A percentile compares a stretch with the other conserved stretches of the same genome.
Conservation (phyloP, 92 coral and sea anemone species). For the Epizoanthus illoricatus region DNA sequence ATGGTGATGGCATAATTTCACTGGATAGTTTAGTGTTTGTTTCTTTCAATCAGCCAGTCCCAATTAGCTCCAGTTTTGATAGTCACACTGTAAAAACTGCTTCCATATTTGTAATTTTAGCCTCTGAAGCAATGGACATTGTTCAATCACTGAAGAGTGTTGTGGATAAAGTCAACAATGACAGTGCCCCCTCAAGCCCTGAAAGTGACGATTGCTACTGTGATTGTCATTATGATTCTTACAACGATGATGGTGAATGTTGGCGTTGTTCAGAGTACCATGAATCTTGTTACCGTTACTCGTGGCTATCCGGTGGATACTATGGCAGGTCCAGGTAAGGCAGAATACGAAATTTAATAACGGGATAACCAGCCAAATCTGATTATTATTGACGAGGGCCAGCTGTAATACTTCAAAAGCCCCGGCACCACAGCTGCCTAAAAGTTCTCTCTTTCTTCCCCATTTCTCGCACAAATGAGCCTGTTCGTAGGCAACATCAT, state of each 20-base stretch:
- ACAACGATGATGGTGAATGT: constrained; percentile 4
- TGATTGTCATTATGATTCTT: not conserved
- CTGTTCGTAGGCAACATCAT: no score
- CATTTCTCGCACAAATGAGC: no score
- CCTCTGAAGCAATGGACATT: constrained; percentile 40
- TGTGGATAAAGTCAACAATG: constrained; percentile 10
- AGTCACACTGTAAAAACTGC: no score
- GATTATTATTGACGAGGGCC: no score
- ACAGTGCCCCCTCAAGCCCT: constrained; percentile 46
- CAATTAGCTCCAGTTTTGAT: no score
- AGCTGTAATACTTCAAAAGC: no score
- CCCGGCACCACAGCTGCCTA: no score
- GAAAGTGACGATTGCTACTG: constrained; percentile 28
- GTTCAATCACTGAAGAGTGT: constrained; percentile 36
- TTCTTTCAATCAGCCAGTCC: no score
- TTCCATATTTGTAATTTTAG: constrained; percentile 15
- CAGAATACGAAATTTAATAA: no score
- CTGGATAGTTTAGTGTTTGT: no score
- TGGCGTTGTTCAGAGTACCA: constrained; percentile 10
- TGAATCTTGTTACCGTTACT: not conserved
- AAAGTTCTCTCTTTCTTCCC: no score
- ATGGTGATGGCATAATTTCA: no score
- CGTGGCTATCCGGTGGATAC: not conserved
- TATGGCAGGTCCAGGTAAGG: constrained; percentile 10
- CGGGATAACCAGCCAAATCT: not conserved